Conservation (phyloP, 2,113 vertebrate species). For the Menura novaehollandiae region DNA sequence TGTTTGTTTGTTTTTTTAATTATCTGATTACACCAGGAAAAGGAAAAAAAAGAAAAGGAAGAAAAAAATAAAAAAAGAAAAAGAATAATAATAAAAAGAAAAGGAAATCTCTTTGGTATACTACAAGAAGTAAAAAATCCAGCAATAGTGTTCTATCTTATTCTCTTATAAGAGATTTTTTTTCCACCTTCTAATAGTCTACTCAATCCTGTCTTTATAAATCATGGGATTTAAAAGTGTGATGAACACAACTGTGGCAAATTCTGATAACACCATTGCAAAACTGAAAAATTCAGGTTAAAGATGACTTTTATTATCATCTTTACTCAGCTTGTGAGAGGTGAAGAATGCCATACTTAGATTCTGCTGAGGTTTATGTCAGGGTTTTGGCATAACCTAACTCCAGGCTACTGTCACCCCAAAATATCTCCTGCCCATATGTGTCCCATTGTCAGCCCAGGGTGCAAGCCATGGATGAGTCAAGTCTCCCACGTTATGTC, state of each 20-base stretch:
- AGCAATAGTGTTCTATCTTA: background rate
- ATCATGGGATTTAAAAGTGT: background rate
- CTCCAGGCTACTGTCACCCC: background rate
- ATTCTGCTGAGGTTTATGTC: background rate
- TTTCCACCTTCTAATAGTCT: background rate
- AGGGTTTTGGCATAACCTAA: background rate
- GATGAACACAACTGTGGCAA: background rate
- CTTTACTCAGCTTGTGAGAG: background rate
- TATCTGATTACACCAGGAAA: background rate
- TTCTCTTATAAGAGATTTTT: background rate
- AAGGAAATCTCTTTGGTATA: background rate
- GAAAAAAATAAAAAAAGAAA: background rate
- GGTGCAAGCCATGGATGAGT: background rate
- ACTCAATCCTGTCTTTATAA: background rate
- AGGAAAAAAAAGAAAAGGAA: background rate
- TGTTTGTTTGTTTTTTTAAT: conserved; percentile 52
- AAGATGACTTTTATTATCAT: background rate
- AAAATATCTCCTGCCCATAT: background rate
- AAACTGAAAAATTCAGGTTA: background rate
- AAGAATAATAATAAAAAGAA: background rate
- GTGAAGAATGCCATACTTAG: background rate
- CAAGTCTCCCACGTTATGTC: background rate
- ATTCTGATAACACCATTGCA: background rate
- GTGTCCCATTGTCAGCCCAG: background rate
- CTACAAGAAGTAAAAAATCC: background rate